A percentile compares a stretch with the other conserved stretches of the same genome.
These are phyloP conservation scores for Pseudoips prasinana DNA, from an alignment of 2,888 invertebrate species.

Conservation along the genomic window DNA sequence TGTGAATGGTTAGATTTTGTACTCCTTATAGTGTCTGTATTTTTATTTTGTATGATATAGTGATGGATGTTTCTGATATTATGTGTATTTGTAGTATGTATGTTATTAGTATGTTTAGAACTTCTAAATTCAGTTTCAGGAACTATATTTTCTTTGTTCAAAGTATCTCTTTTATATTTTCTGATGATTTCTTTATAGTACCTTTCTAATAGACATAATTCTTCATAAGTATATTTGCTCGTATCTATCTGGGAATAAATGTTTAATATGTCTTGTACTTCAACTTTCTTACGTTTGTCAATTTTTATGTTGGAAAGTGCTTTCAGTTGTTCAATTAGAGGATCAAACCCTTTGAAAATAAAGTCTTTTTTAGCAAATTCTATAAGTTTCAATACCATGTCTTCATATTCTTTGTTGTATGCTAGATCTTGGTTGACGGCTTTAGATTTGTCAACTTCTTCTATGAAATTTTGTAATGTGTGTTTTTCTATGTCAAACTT, in stretches of 20 bases:
- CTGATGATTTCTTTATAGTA: slow-evolving; percentile 74
- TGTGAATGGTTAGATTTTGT: slow-evolving; percentile 39
- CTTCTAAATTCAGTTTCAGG: too few species aligned
- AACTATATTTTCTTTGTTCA: slow-evolving; percentile 56
- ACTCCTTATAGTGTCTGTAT: slow-evolving; percentile 44
- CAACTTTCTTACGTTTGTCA: slow-evolving; percentile 59
- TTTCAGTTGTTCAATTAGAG: slow-evolving; percentile 67
- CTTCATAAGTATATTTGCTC: slow-evolving; percentile 70
- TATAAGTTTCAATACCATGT: slow-evolving; percentile 70
- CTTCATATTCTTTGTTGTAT: slow-evolving; percentile 73
- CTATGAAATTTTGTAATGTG: slow-evolving; percentile 64
- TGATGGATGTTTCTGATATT: slow-evolving; percentile 48
- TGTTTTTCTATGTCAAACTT: slow-evolving; percentile 64
- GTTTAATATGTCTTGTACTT: slow-evolving; percentile 66
- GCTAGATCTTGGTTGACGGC: slow-evolving; percentile 63
- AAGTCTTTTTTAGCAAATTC: slow-evolving; percentile 75
- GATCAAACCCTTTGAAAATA: slow-evolving; percentile 75
- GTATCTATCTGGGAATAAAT: slow-evolving; percentile 70
- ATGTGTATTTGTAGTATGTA: background rate
- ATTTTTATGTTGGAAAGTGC: slow-evolving; percentile 62
- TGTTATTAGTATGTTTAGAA: background rate
- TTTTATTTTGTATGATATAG: slow-evolving; percentile 37
- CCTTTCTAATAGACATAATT: slow-evolving; percentile 67
- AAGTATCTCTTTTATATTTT: slow-evolving; percentile 53
- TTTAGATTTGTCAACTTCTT: slow-evolving; percentile 69